Evolutionary conservation across 2,888 invertebrate genomes (phyloP).

Genomic region (Leptopilina drosophilae): DNA sequence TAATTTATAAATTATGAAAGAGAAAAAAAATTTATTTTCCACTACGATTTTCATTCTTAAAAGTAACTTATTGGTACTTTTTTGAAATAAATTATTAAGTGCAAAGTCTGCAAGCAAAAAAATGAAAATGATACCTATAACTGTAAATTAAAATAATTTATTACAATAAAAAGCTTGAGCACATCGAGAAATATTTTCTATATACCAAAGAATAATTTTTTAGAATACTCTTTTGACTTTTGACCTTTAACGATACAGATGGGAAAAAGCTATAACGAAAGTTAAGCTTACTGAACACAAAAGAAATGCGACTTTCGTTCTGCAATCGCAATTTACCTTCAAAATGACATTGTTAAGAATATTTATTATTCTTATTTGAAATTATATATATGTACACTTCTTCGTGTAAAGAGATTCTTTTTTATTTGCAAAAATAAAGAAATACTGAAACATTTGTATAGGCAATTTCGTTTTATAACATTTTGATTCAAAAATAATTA

Average conservation of each 20-base stretch:
- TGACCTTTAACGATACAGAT: background rate
- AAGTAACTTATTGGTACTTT: too few species aligned
- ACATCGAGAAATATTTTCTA: too few species aligned
- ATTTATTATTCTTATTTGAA: background rate
- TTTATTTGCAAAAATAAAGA: background rate
- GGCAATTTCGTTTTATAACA: background rate
- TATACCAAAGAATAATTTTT: background rate
- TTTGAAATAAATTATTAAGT: too few species aligned
- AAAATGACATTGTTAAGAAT: slow-evolving; percentile 12
- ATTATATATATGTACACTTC: background rate
- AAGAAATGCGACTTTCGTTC: background rate
- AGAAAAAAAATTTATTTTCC: too few species aligned
- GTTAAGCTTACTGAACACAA: background rate
- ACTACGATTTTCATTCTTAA: too few species aligned
- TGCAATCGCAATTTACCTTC: background rate
- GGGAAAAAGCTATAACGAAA: slow-evolving; percentile 2
- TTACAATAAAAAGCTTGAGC: too few species aligned
- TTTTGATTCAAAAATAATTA: too few species aligned
- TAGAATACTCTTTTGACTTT: background rate
- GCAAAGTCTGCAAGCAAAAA: too few species aligned
- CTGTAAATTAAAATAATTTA: too few species aligned
- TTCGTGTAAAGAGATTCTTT: background rate
- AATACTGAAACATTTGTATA: background rate
- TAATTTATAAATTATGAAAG: too few species aligned
- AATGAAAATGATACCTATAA: too few species aligned